phyloP scores from a whole-genome alignment of 2,797 vertebrate genomes.

The Danio choprae region DNA sequence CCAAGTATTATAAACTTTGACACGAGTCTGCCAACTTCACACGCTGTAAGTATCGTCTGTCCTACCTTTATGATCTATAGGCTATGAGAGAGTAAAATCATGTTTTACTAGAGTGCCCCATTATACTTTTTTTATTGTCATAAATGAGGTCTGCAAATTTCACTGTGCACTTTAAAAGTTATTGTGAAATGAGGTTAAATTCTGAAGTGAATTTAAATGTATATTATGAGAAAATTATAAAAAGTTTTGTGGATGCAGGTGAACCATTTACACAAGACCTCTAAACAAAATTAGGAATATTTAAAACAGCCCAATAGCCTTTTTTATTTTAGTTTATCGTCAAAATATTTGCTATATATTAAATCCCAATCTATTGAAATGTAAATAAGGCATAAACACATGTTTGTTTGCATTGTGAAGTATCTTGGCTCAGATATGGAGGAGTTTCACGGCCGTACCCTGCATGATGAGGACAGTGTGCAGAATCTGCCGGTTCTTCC shows the following conservation, averaged over 20 bases:
- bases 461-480: slow-evolving; percentile 96
- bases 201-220: too few relatives aligned
- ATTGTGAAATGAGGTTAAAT: too few relatives aligned
- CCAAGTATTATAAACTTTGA: slow-evolving; percentile 94
- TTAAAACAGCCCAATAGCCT: too few relatives aligned
- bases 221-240: too few relatives aligned
- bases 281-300: too few relatives aligned
- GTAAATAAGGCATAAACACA: background rate
- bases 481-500: slow-evolving; percentile 93
- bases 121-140: too few relatives aligned
- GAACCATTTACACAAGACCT: too few relatives aligned
- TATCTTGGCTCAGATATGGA: slow-evolving; percentile 98
- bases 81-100: background rate
- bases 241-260: too few relatives aligned
- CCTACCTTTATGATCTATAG: slow-evolving; percentile 20
- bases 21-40: slow-evolving; percentile 94
- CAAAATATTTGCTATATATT: background rate
- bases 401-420: slow-evolving; percentile 68
- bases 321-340: background rate
- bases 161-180: too few relatives aligned
- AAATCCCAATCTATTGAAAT: background rate
- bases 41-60: slow-evolving; percentile 81
- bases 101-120: background rate
- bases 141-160: too few relatives aligned
- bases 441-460: slow-evolving; percentile 94